A percentile compares a stretch with the other conserved stretches of the same genome.
These are phyloP conservation scores for Phalacrocorax carbo DNA, from an alignment of 2,113 vertebrate genomes.

Conservation along the genomic window DNA sequence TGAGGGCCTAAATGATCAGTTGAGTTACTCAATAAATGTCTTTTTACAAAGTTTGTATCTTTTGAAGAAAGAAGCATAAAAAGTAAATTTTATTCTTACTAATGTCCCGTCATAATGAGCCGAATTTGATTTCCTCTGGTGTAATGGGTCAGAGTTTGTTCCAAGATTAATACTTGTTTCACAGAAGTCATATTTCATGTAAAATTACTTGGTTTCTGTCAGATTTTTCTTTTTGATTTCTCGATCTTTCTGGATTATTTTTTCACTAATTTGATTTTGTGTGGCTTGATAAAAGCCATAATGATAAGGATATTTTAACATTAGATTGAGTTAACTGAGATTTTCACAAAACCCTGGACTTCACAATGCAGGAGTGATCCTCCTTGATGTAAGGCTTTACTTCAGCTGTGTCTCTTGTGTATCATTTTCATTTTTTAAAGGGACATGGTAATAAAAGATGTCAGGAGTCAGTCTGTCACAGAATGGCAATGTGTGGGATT, in stretches of 20 bases:
- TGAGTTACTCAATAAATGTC: not conserved
- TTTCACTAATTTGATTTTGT: not conserved
- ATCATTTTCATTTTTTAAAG: constrained; percentile 49
- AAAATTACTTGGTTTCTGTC: constrained; percentile 24
- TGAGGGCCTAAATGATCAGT: not conserved
- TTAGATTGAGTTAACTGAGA: not conserved
- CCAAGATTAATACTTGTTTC: not conserved
- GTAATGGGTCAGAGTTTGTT: not conserved
- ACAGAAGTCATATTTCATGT: not conserved
- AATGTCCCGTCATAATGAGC: not conserved
- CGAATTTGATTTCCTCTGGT: not conserved
- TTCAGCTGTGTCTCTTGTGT: constrained; percentile 14
- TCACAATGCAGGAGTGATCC: not conserved
- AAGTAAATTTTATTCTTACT: not conserved
- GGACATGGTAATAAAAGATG: constrained; percentile 23
- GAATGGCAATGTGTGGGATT: not conserved
- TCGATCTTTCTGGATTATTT: not conserved
- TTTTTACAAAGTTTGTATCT: not conserved
- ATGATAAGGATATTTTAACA: not conserved
- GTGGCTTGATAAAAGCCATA: constrained; percentile 41
- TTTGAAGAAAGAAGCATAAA: not conserved
- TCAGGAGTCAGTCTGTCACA: not conserved
- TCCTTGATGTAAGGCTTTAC: not conserved
- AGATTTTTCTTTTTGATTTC: not conserved
- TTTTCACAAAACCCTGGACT: constrained; percentile 35